Conservation (phyloP, 2,797 vertebrate genomes). For the Cirrhinus mrigala region DNA sequence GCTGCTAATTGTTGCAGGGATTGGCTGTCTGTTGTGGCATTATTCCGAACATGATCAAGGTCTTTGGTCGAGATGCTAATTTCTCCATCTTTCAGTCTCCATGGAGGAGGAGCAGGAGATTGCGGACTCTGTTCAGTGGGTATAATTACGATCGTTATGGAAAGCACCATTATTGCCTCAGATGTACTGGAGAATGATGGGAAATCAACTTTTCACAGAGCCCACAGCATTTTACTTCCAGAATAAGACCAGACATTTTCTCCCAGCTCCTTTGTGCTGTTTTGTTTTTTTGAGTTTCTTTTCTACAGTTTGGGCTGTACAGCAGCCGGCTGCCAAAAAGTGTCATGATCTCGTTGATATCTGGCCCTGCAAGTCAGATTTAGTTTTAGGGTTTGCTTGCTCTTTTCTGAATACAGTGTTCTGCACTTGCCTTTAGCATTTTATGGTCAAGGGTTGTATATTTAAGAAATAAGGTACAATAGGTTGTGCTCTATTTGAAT, state of each 20-base stretch:
- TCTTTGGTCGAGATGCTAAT: not conserved
- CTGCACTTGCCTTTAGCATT: not conserved
- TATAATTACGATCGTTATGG: conserved; percentile 38
- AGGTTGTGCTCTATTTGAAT: not conserved
- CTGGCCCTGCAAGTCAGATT: not conserved
- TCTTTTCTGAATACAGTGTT: not conserved
- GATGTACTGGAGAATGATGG: conserved; percentile 6
- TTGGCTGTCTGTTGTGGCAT: not conserved
- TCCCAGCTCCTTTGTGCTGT: not conserved
- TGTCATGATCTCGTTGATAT: not conserved
- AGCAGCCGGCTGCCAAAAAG: not conserved
- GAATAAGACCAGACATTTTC: not conserved
- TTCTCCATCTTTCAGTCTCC: conserved; percentile 23
- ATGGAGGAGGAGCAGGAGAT: conserved; percentile 26
- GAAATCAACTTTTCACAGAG: conserved; percentile 6
- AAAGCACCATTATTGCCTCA: conserved; percentile 11
- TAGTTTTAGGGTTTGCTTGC: not conserved
- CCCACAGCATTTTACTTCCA: not conserved
- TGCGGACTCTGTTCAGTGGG: conserved; percentile 38
- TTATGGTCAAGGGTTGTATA: conserved; percentile 9
- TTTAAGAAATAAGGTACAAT: not conserved
- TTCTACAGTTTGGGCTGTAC: not conserved
- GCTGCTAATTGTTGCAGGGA: not conserved
- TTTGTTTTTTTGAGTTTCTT: not conserved
- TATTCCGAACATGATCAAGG: not conserved